Evolutionary conservation across 2,888 invertebrate species (phyloP).

Genomic region (Calliopum simillimum): DNA sequence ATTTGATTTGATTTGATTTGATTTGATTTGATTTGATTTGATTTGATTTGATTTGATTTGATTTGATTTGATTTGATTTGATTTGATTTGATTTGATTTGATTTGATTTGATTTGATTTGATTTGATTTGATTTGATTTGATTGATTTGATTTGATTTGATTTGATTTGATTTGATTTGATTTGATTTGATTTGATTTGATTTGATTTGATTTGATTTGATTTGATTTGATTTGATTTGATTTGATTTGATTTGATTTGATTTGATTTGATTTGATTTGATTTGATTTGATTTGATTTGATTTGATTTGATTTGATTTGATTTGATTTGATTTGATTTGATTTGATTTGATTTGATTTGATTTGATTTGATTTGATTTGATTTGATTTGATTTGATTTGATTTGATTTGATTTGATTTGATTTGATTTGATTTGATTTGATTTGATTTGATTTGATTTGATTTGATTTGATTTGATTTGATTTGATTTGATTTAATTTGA

Average conservation of each 20-base stretch:
- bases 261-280: slow-evolving; percentile 11
- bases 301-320: slow-evolving; percentile 10
- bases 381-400: background rate
- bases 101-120: no score
- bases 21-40: no score
- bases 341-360: slow-evolving; percentile 11
- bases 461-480: background rate
- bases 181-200: slow-evolving; percentile 7
- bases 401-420: slow-evolving; percentile 1
- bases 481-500: background rate
- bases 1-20: no score
- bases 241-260: background rate
- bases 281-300: slow-evolving; percentile 1
- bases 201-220: slow-evolving; percentile 18
- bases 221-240: slow-evolving; percentile 4
- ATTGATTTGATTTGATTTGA: slow-evolving; percentile 11
- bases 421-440: background rate
- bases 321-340: slow-evolving; percentile 4
- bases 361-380: slow-evolving; percentile 18
- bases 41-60: no score
- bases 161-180: slow-evolving; percentile 16
- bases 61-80: no score
- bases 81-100: no score
- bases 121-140: slow-evolving; percentile 16
- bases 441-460: background rate